These are phyloP conservation scores for Drosophila busckii DNA, from an alignment of 1,140 invertebrate genomes.

Conservation along the genomic window DNA sequence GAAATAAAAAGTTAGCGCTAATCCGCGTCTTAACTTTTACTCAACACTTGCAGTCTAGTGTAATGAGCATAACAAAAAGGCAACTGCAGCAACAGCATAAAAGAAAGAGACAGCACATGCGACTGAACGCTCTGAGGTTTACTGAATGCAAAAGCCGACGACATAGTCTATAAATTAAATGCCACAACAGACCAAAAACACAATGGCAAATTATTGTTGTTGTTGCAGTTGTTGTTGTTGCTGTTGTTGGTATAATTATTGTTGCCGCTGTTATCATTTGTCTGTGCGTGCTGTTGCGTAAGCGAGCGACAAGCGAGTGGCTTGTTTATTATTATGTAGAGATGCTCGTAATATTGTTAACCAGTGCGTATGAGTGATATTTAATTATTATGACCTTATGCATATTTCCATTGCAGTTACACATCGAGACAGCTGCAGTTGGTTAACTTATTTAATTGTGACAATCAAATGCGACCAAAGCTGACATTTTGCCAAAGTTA, in stretches of 20 bases:
- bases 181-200: constrained; percentile 45
- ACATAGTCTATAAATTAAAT: constrained; percentile 65
- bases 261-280: constrained; percentile 40
- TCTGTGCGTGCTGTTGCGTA: constrained; percentile 52
- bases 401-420: constrained; percentile 14
- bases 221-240: constrained; percentile 24
- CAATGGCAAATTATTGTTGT: constrained; percentile 55
- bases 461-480: constrained; percentile 27
- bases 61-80: background rate
- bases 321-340: constrained; percentile 42
- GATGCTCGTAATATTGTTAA: constrained; percentile 29
- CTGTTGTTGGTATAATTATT: constrained; percentile 10
- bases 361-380: constrained; percentile 69
- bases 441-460: constrained; percentile 43
- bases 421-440: constrained; percentile 14
- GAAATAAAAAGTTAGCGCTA: no score
- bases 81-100: background rate
- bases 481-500: background rate
- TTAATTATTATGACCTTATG: constrained; percentile 53
- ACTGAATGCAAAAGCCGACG: constrained; percentile 19
- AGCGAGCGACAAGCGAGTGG: constrained; percentile 36
- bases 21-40: no score
- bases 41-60: no score
- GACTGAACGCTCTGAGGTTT: constrained; percentile 14
- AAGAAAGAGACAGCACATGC: constrained; percentile 6